phyloP scores from a whole-genome alignment of 2,888 invertebrate species.

The Hofmannophila pseudospretella region DNA sequence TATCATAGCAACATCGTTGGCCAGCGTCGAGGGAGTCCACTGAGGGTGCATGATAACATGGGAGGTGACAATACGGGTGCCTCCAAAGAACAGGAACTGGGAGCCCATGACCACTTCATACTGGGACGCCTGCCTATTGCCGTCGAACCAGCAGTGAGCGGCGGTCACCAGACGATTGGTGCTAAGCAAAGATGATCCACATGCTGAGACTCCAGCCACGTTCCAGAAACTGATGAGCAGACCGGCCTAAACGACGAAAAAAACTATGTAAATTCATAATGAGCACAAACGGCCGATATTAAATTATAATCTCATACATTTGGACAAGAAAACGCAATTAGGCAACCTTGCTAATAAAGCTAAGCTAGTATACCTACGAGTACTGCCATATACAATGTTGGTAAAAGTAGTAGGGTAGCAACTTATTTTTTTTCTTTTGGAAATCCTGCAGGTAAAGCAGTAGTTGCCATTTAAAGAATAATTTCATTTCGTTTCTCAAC shows the following conservation, averaged over 20 bases:
- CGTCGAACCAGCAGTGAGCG: conserved; percentile 32
- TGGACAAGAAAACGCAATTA: too few species aligned
- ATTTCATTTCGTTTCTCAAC: too few species aligned
- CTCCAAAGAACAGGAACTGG: conserved; percentile 26
- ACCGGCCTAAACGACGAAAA: conserved; percentile 23
- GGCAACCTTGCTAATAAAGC: too few species aligned
- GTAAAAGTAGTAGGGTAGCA: too few species aligned
- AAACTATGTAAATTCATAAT: too few species aligned
- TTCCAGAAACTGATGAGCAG: conserved; percentile 21
- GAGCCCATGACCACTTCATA: conserved; percentile 27
- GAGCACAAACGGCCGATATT: too few species aligned
- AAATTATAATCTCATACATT: too few species aligned
- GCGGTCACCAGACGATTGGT: conserved; percentile 25
- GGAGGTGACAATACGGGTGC: conserved; percentile 20
- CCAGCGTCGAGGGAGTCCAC: conserved; percentile 17
- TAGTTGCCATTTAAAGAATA: too few species aligned
- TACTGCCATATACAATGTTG: too few species aligned
- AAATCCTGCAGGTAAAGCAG: too few species aligned
- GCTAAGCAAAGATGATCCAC: conserved; percentile 24
- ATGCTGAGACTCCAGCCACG: conserved; percentile 18
- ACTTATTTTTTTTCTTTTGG: too few species aligned
- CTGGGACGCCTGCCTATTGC: conserved; percentile 19
- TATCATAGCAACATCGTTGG: conserved; percentile 27
- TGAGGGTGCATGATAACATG: conserved; percentile 21
- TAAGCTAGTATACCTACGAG: too few species aligned